Percentiles rank a stretch among this genome's conserved stretches.
Evolutionary conservation across 2,797 vertebrate genomes (phyloP).

Genomic region (Sebastes wilsoni): DNA sequence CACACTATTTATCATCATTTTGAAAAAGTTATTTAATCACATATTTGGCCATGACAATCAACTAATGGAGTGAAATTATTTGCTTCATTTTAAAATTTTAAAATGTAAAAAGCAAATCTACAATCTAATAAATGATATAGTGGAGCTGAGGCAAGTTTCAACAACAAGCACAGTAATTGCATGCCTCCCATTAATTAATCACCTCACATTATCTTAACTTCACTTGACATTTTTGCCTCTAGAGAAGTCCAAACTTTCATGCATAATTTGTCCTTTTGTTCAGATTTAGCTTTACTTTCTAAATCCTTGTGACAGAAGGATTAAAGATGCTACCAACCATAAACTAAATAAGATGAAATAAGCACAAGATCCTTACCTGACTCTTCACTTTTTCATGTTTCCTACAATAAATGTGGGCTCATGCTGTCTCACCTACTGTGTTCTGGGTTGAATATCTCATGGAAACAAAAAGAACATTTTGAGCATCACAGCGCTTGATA

Average conservation of each 20-base stretch:
- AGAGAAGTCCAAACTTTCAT: background rate
- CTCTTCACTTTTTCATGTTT: background rate
- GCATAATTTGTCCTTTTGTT: background rate
- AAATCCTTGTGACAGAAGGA: conserved; percentile 15
- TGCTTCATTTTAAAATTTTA: background rate
- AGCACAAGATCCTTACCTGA: background rate
- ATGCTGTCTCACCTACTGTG: background rate
- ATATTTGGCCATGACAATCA: background rate
- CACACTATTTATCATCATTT: background rate
- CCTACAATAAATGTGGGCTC: background rate
- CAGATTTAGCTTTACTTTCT: background rate
- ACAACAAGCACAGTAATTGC: background rate
- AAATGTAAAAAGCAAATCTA: background rate
- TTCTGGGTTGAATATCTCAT: background rate
- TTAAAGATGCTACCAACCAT: conserved; percentile 1
- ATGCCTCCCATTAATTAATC: conserved; percentile 12
- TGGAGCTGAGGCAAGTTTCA: background rate
- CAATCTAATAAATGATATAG: background rate
- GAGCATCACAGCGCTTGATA: too few relatives aligned
- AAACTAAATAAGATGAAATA: background rate
- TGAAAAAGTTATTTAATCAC: background rate
- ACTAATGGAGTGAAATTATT: background rate
- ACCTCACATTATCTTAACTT: conserved; percentile 1
- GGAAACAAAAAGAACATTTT: background rate
- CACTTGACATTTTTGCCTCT: background rate